These are phyloP conservation scores for Atherinosoma microstoma DNA, from an alignment of 2,797 vertebrate species.

Conservation along the genomic window DNA sequence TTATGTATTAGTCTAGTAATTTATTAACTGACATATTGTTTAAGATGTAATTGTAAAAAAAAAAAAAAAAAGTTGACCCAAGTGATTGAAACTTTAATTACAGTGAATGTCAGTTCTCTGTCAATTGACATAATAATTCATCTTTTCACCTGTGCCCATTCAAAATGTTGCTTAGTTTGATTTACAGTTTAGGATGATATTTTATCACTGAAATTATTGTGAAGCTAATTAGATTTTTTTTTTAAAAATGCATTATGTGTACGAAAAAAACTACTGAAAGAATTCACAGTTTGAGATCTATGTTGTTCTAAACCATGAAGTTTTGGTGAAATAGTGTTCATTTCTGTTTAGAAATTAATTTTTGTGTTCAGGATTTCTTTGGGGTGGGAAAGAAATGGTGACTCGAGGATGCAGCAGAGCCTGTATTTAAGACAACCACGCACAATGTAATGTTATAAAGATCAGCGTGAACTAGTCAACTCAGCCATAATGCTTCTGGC, in stretches of 20 bases:
- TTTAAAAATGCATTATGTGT: neutral
- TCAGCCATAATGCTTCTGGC: neutral
- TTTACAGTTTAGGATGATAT: neutral
- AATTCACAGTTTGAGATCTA: neutral
- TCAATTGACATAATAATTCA: neutral
- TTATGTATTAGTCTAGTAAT: neutral
- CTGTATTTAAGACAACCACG: neutral
- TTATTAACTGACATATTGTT: neutral
- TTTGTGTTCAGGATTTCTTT: too few relatives aligned
- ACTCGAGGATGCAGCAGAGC: neutral
- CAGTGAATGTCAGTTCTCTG: neutral
- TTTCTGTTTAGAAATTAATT: too few relatives aligned
- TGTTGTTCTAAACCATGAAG: too few relatives aligned
- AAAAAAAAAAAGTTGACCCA: neutral
- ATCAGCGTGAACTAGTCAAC: neutral
- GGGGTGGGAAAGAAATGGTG: too few relatives aligned
- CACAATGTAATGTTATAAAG: neutral
- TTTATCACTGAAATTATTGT: neutral
- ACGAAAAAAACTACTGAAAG: neutral
- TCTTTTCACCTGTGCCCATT: neutral
- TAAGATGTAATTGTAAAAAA: neutral
- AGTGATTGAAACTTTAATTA: neutral
- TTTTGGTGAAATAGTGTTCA: too few relatives aligned
- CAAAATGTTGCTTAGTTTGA: neutral
- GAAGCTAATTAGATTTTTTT: neutral